Evolutionary conservation across 1,140 invertebrate genomes (phyloP), one percentile per base, ranked within the genome.

Genomic region (Drosophila setifemur): DNA sequence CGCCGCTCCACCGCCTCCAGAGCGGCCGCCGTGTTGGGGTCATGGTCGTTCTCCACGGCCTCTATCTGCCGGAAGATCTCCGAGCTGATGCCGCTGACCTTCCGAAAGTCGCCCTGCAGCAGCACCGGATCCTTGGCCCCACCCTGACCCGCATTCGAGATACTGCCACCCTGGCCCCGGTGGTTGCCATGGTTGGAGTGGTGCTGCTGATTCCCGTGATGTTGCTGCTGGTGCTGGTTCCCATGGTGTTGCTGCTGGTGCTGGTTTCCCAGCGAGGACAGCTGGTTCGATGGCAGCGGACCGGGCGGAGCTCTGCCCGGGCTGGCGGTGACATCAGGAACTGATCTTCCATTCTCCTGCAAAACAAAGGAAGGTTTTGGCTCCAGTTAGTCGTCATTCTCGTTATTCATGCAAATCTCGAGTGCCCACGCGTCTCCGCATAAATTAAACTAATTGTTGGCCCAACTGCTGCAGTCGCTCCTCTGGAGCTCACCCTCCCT

Each of bases 61-160:
- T 98, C 97, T 93, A 98, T 96, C 93, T 98, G 97, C 72, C 97
- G 95, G 93, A 98, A 98, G 91, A 98, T 97, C 92, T 98, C 97
- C 79, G 95, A 96, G 89, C 96, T 97, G 79, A 98, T 98, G 78
- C 97, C 97, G 52, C 88, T 91, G 29, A 96, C 96, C 93, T 98
- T 98, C 88, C 96, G 94, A 92, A 98, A 98, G 91, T 97, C 96
- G 74, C 96, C 95, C 91, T 97, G 96, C 91, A 97, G 94, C 90
- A 98, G 96, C 94, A 97, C 97, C 81, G 96, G 96, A 79, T 95
- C 93, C 92, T 94, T 93, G 91, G 93, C 92, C 0, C 49, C 52
- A 1, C 35, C 26, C 91, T 94, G 92, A 35, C 58, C 60, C 4
- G 55, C 49, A 39, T 83, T 85, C 31, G 70, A 71, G 57, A 48